Evolutionary conservation across 2,888 invertebrate species (phyloP).

Genomic region (Torymus tubicola): DNA sequence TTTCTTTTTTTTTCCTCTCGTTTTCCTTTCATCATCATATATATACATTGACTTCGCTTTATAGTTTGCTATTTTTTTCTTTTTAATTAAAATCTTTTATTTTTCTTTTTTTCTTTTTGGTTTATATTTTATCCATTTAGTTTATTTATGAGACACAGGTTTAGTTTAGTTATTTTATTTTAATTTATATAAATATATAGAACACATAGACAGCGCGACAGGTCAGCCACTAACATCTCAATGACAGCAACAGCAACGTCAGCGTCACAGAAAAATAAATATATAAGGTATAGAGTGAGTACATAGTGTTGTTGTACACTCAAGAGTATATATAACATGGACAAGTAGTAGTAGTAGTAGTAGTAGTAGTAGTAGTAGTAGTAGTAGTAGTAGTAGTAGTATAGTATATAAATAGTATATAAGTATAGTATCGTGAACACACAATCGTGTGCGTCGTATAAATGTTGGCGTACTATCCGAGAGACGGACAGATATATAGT

Average conservation of each 20-base stretch:
- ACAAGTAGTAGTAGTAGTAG: conserved; percentile 6
- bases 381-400: conserved; percentile 14
- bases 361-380: conserved; percentile 24
- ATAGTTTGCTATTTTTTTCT: too few relatives aligned
- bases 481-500: not conserved
- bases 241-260: conserved; percentile 64
- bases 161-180: conserved; percentile 30
- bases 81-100: too few relatives aligned
- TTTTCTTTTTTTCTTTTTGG: too few relatives aligned
- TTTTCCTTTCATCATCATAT: too few relatives aligned
- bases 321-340: conserved; percentile 29
- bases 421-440: conserved; percentile 2
- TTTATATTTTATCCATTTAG: too few relatives aligned
- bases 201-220: conserved; percentile 64
- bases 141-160: too few relatives aligned
- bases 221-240: conserved; percentile 67
- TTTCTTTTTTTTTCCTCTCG: not conserved
- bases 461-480: conserved; percentile 4
- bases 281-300: conserved; percentile 23
- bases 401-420: conserved; percentile 6
- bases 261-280: conserved; percentile 60
- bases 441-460: not conserved
- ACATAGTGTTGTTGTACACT: conserved; percentile 43
- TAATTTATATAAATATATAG: conserved; percentile 19
- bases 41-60: too few relatives aligned